These are phyloP conservation scores for Pharmacophagus antenor DNA, from an alignment of 2,888 invertebrate species.

Conservation along the genomic window DNA sequence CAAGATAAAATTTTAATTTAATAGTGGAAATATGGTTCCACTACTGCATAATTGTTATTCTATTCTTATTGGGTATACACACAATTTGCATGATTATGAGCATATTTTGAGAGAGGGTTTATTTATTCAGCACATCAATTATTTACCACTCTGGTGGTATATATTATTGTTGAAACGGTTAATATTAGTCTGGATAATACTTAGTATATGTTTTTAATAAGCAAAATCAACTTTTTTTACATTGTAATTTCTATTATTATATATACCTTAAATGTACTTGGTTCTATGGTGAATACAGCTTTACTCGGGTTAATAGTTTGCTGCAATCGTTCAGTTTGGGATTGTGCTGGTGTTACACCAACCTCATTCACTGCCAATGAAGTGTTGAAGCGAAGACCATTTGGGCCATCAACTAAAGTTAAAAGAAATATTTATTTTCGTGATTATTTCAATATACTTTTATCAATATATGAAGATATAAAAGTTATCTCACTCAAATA, in stretches of 20 bases:
- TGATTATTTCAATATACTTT: neutral
- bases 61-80: no score
- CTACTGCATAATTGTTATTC: no score
- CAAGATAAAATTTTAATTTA: neutral
- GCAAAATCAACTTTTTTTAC: neutral
- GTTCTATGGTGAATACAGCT: constrained; percentile 84
- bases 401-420: constrained; percentile 74
- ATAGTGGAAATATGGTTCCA: no score
- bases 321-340: constrained; percentile 69
- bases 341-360: constrained; percentile 62
- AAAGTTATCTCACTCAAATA: no score
- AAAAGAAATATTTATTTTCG: neutral
- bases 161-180: neutral
- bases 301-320: constrained; percentile 83
- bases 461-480: no score
- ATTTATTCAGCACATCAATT: no score
- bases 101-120: no score
- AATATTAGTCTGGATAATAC: neutral
- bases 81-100: no score
- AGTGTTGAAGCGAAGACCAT: constrained; percentile 77
- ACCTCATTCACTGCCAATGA: constrained; percentile 62
- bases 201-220: neutral
- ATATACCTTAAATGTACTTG: constrained; percentile 82
- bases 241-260: neutral
- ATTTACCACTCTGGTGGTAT: no score